Evolutionary conservation across 2,888 invertebrate genomes (phyloP).

Genomic region (Cyaniris semiargus): DNA sequence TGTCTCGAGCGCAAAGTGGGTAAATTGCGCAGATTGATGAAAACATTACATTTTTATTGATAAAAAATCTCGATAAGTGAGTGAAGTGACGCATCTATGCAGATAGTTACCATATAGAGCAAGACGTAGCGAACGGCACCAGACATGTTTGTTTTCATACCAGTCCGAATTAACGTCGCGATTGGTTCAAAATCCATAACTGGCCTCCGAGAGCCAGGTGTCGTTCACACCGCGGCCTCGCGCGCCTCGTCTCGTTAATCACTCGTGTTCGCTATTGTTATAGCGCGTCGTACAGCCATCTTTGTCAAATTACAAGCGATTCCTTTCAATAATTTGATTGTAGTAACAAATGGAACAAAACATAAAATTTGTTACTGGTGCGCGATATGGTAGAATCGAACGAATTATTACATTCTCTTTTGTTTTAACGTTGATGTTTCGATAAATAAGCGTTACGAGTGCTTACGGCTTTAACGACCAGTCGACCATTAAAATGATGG

Average conservation of each 20-base stretch:
- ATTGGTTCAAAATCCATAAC: constrained; percentile 81
- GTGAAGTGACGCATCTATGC: constrained; percentile 59
- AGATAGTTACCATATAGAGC: constrained; percentile 57
- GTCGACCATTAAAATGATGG: constrained; percentile 77
- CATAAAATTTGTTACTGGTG: constrained; percentile 56
- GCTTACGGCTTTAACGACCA: constrained; percentile 70
- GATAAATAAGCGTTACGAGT: constrained; percentile 75
- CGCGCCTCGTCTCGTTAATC: constrained; percentile 79
- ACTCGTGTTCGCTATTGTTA: constrained; percentile 79
- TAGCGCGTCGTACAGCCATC: constrained; percentile 78
- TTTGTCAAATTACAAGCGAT: constrained; percentile 77
- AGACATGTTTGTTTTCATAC: constrained; percentile 77
- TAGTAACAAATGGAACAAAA: constrained; percentile 68
- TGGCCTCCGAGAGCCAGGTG: constrained; percentile 80
- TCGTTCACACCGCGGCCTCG: constrained; percentile 82
- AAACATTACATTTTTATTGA: constrained; percentile 64
- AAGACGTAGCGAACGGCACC: constrained; percentile 63
- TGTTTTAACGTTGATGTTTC: constrained; percentile 74
- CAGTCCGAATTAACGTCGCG: constrained; percentile 79
- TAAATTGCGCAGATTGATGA: constrained; percentile 48
- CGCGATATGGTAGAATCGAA: constrained; percentile 61
- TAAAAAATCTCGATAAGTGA: constrained; percentile 54
- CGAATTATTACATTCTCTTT: constrained; percentile 75
- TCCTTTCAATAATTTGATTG: constrained; percentile 69
- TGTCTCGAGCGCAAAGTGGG: constrained; percentile 41